Evolutionary conservation across 2,888 invertebrate species (phyloP).

Genomic region (Crepidodera aurea): DNA sequence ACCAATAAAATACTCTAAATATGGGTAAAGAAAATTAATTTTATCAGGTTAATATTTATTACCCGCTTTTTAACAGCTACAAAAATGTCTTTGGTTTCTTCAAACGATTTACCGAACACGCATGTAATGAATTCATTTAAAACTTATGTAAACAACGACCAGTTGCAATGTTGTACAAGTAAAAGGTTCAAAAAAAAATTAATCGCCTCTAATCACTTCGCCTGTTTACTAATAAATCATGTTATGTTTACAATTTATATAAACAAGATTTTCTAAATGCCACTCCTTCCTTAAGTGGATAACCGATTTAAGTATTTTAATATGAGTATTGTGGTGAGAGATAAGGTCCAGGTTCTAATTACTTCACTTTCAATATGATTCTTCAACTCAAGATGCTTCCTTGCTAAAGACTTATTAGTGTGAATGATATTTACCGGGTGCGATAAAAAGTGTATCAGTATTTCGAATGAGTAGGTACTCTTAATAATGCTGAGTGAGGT

Average conservation of each 20-base stretch:
- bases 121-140: background rate
- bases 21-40: too few species aligned
- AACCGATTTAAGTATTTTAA: slow-evolving; percentile 24
- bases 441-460: too few species aligned
- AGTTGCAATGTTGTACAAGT: background rate
- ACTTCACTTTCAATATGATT: slow-evolving; percentile 8
- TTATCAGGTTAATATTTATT: too few species aligned
- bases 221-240: slow-evolving; percentile 25
- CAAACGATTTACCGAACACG: background rate
- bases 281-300: slow-evolving; percentile 21
- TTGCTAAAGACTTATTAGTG: too few species aligned
- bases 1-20: too few species aligned
- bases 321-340: slow-evolving; percentile 19
- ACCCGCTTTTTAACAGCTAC: too few species aligned
- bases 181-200: slow-evolving; percentile 14
- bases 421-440: too few species aligned
- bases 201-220: slow-evolving; percentile 22
- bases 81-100: background rate
- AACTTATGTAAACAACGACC: slow-evolving; percentile 19
- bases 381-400: too few species aligned
- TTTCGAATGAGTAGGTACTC: too few species aligned
- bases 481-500: too few species aligned
- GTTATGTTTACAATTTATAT: slow-evolving; percentile 27
- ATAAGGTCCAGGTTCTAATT: slow-evolving; percentile 20
- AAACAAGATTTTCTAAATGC: slow-evolving; percentile 27